Evolutionary conservation across 2,797 vertebrate genomes (phyloP).

Genomic region (Xyrichtys novacula): DNA sequence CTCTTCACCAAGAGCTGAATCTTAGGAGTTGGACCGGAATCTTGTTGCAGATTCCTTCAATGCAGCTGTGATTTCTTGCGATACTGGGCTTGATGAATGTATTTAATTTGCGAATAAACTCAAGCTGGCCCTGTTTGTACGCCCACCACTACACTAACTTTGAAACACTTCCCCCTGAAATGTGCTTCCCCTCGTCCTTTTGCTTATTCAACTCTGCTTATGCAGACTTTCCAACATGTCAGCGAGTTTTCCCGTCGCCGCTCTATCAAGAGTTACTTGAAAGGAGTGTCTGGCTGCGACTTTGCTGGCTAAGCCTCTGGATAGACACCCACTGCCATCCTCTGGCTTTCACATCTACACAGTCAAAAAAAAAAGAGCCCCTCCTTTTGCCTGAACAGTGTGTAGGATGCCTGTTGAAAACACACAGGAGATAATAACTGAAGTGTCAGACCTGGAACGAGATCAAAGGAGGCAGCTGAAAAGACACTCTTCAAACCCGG

Average conservation of each 20-base stretch:
- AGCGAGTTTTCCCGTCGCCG: constrained; percentile 27
- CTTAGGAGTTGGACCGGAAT: too few relatives aligned
- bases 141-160: neutral
- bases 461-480: constrained; percentile 69
- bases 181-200: neutral
- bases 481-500: constrained; percentile 29
- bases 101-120: neutral
- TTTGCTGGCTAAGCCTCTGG: constrained; percentile 52
- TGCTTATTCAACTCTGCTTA: constrained; percentile 19
- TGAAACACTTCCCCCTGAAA: neutral
- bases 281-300: constrained; percentile 37
- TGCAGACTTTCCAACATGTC: constrained; percentile 40
- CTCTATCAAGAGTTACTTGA: constrained; percentile 37
- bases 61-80: too few relatives aligned
- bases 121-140: neutral
- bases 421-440: constrained; percentile 60
- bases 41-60: too few relatives aligned
- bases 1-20: too few relatives aligned
- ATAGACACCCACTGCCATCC: constrained; percentile 50
- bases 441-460: constrained; percentile 62
- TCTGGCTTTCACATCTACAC: constrained; percentile 37
- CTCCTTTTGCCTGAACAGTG: neutral
- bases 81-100: too few relatives aligned
- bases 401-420: constrained; percentile 60
- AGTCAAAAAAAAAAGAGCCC: neutral